Percentiles rank a stretch among this genome's conserved stretches.
phyloP scores from a whole-genome alignment of 2,113 vertebrate genomes.

The Ochotona curzoniae region DNA sequence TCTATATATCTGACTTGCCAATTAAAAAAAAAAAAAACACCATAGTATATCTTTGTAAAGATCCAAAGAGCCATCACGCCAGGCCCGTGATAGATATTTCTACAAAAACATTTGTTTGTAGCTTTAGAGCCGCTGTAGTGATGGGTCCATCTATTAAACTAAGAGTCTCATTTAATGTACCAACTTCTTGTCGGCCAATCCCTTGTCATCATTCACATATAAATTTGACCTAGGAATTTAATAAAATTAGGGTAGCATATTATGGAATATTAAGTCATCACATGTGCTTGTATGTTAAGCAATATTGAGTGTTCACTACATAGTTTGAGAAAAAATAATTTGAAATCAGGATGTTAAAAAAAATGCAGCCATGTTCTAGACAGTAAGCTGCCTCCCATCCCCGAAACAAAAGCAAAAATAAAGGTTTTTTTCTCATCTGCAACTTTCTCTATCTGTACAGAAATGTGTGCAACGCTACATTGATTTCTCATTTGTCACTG shows the following conservation, averaged over 20 bases:
- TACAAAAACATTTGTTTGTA: conserved; percentile 13
- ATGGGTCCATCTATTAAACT: not conserved
- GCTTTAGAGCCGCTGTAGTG: not conserved
- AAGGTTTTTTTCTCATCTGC: not conserved
- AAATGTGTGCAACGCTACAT: not conserved
- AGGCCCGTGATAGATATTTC: not conserved
- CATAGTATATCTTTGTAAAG: too few species aligned
- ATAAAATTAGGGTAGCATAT: not conserved
- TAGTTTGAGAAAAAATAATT: conserved; percentile 28
- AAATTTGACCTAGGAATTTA: conserved; percentile 2
- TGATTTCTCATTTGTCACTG: not conserved
- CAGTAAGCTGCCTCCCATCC: not conserved
- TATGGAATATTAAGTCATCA: conserved; percentile 1
- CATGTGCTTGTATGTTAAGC: not conserved
- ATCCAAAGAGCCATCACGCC: not conserved
- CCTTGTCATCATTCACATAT: too few species aligned
- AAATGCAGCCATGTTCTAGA: not conserved
- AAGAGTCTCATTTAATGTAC: not conserved
- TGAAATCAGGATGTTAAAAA: conserved; percentile 52
- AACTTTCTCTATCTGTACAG: not conserved
- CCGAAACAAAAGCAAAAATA: not conserved
- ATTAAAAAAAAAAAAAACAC: too few species aligned
- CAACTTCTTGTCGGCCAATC: not conserved
- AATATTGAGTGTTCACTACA: not conserved
- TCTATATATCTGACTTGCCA: too few species aligned